Percentiles rank a stretch among this genome's conserved stretches.
Conservation (phyloP, 2,888 invertebrate genomes). For the Dione juno region DNA sequence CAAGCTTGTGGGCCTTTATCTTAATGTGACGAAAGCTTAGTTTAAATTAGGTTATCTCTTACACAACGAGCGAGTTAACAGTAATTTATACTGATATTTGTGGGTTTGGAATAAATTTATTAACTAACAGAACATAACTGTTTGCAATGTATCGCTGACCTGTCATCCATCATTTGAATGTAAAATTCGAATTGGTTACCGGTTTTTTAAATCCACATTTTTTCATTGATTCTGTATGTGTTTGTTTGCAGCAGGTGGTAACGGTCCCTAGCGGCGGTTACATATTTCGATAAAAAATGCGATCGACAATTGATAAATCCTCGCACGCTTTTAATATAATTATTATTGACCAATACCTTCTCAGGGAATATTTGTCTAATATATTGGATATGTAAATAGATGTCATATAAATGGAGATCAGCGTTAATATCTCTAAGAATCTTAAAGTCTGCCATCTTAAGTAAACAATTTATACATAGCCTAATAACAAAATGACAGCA, state of each 20-base stretch:
- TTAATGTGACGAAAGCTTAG: constrained; percentile 29
- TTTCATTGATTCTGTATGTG: constrained; percentile 22
- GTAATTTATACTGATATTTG: constrained; percentile 26
- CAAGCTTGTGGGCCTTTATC: constrained; percentile 51
- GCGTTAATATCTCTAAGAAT: no score
- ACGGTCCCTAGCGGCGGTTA: constrained; percentile 77
- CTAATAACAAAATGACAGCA: no score
- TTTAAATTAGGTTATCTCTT: constrained; percentile 66
- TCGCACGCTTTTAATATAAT: constrained; percentile 29
- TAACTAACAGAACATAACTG: constrained; percentile 29
- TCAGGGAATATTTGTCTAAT: no score
- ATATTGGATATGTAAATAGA: no score
- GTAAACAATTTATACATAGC: no score
- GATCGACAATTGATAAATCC: constrained; percentile 59
- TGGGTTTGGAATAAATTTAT: background rate
- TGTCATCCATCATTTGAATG: constrained; percentile 27
- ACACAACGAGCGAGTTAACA: constrained; percentile 57
- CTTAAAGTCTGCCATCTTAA: no score
- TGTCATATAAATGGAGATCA: no score
- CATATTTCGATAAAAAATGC: constrained; percentile 69
- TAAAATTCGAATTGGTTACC: constrained; percentile 45
- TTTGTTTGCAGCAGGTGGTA: constrained; percentile 67
- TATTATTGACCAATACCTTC: background rate
- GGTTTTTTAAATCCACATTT: constrained; percentile 41
- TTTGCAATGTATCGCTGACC: constrained; percentile 19